Evolutionary conservation across 2,113 vertebrate genomes (phyloP), one percentile per base, ranked within the genome.

Genomic region (Sinosuthora webbiana): DNA sequence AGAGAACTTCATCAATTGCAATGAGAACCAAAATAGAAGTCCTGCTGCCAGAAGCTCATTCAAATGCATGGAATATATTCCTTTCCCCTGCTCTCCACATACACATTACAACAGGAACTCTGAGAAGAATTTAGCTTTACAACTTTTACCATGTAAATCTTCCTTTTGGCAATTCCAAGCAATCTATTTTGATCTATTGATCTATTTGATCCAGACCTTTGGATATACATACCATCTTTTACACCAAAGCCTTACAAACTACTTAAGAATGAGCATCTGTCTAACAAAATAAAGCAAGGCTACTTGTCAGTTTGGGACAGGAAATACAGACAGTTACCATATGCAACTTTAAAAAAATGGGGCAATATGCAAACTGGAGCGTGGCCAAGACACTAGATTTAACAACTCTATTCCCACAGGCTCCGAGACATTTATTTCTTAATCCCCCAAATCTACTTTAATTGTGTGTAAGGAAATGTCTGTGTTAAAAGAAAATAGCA

Each of bases 401-500:
- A 87, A 64, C 41, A 89, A 45, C 18, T 75, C 17, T 87, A 94
- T 89, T 95, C 65, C 74, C 89, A 82, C 49, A 65, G 83, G 62
- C 53, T 87, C 42, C 7, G 25, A 91, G 62, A 87, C 30, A 89
- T 87, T 90, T 92, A 82, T 82, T 89, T 94, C 86, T 91, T 96
- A 94, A 94, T 95, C 60, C 44, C 22, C 41, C 24, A 91, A 92
- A 94, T 83, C 47, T 90, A 78, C 68, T 95, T 95, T 95, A 96
- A 83, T 93, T 95, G 42, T 60, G 5, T 91, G 30, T 83, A 83
- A 89, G 73, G 64, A 96, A 95, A 93, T 55, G 24, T 77, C 75
- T 86, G 13, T 74, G 18, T 78, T 89, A 75, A 91, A 87, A 82
- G 33, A 49, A 82, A 89, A 62, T 70, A 60, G 11, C 11, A 65